Percentiles rank a stretch among this genome's conserved stretches.
Evolutionary conservation across 1,140 invertebrate genomes (phyloP).

Genomic region (Brachionus koreanus): DNA sequence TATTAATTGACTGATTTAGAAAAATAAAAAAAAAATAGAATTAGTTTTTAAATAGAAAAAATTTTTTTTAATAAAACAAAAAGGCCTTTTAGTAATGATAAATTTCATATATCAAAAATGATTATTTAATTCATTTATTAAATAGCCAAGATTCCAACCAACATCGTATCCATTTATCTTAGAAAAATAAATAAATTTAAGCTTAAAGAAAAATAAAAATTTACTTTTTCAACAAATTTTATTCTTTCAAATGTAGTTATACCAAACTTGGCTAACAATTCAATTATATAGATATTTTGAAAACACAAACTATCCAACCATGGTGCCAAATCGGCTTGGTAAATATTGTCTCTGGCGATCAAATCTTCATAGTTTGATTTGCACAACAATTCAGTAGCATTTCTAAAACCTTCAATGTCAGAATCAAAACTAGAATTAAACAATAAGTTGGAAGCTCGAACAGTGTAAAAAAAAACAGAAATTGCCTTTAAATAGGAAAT

Average conservation of each 20-base stretch:
- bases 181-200: background rate
- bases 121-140: constrained; percentile 18
- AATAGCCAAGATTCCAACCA: constrained; percentile 8
- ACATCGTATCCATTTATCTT: constrained; percentile 33
- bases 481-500: background rate
- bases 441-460: background rate
- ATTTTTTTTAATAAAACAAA: background rate
- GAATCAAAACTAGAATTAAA: constrained; percentile 14
- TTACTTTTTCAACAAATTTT: constrained; percentile 17
- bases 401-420: background rate
- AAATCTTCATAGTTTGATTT: background rate
- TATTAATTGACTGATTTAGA: too few species aligned
- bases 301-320: constrained; percentile 2
- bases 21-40: too few species aligned
- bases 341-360: background rate
- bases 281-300: background rate
- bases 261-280: background rate
- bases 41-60: too few species aligned
- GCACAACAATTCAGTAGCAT: background rate
- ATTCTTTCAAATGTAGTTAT: background rate
- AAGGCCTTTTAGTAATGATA: background rate
- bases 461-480: constrained; percentile 12
- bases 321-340: background rate
- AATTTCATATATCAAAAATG: background rate
- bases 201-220: background rate